These are phyloP conservation scores for Cremastinae sp. DNA, from an alignment of 2,888 invertebrate genomes.

Conservation along the genomic window DNA sequence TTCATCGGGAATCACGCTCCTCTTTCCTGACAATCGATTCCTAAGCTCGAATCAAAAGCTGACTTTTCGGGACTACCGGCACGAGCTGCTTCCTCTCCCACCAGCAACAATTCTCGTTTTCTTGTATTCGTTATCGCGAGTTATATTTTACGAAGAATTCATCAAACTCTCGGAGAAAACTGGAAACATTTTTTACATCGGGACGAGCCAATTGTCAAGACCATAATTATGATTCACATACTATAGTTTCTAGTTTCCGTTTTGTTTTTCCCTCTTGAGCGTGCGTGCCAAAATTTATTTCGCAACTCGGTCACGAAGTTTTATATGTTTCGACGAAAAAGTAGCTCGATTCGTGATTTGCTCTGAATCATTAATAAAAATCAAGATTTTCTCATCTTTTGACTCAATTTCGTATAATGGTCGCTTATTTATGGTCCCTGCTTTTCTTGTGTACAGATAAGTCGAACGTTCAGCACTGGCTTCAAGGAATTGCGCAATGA, in stretches of 20 bases:
- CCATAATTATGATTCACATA: too few relatives aligned
- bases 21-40: conserved; percentile 48
- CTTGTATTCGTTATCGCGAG: neutral
- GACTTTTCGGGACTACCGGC: conserved; percentile 66
- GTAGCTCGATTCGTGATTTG: neutral
- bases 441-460: conserved; percentile 79
- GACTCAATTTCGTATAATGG: conserved; percentile 13
- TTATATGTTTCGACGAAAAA: neutral
- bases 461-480: conserved; percentile 79
- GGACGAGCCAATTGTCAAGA: neutral
- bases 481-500: conserved; percentile 78
- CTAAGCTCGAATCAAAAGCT: conserved; percentile 53
- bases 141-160: conserved; percentile 38
- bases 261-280: neutral
- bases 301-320: neutral
- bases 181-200: conserved; percentile 4
- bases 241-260: too few relatives aligned
- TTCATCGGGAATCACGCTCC: conserved; percentile 14
- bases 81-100: too few relatives aligned
- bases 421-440: too few relatives aligned
- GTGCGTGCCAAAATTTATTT: too few relatives aligned
- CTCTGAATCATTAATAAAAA: too few relatives aligned
- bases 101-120: neutral
- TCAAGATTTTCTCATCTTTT: neutral
- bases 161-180: conserved; percentile 1